These are phyloP conservation scores for Phoenicopterus ruber DNA, from an alignment of 2,113 vertebrate species.

Conservation along the genomic window DNA sequence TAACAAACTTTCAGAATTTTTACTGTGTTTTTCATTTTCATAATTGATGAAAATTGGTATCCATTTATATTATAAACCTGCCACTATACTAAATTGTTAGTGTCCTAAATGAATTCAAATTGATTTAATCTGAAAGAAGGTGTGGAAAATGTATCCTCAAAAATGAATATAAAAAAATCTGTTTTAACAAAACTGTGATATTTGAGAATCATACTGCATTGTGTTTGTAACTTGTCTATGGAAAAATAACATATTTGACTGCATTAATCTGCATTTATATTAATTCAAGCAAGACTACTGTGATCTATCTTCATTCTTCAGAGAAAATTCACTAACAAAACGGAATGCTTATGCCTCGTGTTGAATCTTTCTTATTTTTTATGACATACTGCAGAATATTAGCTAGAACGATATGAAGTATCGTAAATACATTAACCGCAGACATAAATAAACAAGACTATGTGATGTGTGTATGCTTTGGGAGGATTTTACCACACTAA, in stretches of 20 bases:
- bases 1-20: neutral
- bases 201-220: neutral
- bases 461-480: neutral
- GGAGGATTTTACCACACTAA: neutral
- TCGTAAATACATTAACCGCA: neutral
- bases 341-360: neutral
- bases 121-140: conserved; percentile 8
- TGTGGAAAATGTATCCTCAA: neutral
- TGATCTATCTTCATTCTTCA: conserved; percentile 15
- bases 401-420: neutral
- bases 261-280: conserved; percentile 39
- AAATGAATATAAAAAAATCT: neutral
- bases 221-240: neutral
- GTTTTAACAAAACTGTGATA: neutral
- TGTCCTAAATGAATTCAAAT: neutral
- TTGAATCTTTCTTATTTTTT: neutral
- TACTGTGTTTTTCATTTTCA: neutral
- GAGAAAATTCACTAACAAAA: neutral
- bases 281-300: neutral
- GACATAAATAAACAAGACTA: neutral
- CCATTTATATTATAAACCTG: conserved; percentile 41
- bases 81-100: neutral
- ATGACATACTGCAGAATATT: neutral
- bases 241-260: neutral
- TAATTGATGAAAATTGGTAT: conserved; percentile 25